A percentile compares a stretch with the other conserved stretches of the same genome.
phyloP scores from a whole-genome alignment of 2,888 invertebrate genomes.

The Gari tellinella region DNA sequence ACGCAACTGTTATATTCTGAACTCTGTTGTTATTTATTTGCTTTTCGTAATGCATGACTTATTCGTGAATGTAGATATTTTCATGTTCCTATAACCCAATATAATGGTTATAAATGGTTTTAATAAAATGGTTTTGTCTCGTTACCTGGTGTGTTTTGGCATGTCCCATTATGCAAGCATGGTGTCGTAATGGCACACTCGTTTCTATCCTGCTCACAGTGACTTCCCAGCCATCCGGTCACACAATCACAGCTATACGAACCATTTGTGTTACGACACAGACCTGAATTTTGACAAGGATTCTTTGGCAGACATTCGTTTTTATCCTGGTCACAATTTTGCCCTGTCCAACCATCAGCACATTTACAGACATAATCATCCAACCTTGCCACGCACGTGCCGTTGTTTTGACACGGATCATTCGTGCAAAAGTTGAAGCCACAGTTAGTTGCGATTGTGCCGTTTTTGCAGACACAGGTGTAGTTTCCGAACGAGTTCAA shows the following conservation, averaged over 20 bases:
- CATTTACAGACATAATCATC: conserved; percentile 45
- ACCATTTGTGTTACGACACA: conserved; percentile 40
- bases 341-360: conserved; percentile 40
- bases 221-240: conserved; percentile 30
- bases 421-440: conserved; percentile 83
- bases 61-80: too few species aligned
- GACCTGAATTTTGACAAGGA: conserved; percentile 51
- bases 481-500: conserved; percentile 85
- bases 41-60: too few species aligned
- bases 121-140: too few species aligned
- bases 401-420: conserved; percentile 87
- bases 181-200: conserved; percentile 10
- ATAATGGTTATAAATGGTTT: too few species aligned
- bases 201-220: conserved; percentile 41
- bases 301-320: conserved; percentile 34
- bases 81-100: too few species aligned
- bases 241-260: conserved; percentile 40
- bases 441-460: conserved; percentile 93
- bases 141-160: conserved; percentile 16
- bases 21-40: too few species aligned
- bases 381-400: conserved; percentile 26
- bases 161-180: conserved; percentile 31
- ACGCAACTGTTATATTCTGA: too few species aligned
- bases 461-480: conserved; percentile 93
- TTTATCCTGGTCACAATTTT: conserved; percentile 31